These are phyloP conservation scores for Patiria pectinifera DNA, from an alignment of 53 echinoderm and acorn worm genomes.

Conservation along the genomic window DNA sequence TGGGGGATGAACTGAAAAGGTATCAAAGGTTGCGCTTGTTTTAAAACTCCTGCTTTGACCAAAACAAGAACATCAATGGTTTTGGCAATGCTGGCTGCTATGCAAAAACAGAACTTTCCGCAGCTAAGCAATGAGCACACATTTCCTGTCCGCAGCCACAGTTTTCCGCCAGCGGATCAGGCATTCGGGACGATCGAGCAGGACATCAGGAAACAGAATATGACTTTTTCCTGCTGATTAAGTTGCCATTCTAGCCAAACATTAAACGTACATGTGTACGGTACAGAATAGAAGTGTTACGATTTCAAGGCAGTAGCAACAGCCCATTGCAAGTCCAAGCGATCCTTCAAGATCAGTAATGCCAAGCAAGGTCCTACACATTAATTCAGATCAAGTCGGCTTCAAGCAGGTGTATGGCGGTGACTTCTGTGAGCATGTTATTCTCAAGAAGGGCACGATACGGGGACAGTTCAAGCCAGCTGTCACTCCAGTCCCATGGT, in stretches of 20 bases:
- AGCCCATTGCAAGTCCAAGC: conserved; percentile 31
- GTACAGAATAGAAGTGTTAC: conserved; percentile 46
- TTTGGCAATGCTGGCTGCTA: conserved; percentile 18
- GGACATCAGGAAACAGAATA: conserved; percentile 39
- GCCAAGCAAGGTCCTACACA: conserved; percentile 41
- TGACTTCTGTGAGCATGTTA: conserved; percentile 26
- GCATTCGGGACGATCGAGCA: conserved; percentile 70
- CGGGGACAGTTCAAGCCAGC: conserved; percentile 4
- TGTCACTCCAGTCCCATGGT: background rate
- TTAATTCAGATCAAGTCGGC: conserved; percentile 10
- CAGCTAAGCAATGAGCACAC: conserved; percentile 24
- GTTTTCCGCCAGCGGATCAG: conserved; percentile 63
- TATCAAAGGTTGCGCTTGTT: conserved; percentile 47
- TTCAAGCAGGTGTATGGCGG: conserved; percentile 26
- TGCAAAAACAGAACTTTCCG: background rate
- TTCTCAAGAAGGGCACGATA: conserved; percentile 30
- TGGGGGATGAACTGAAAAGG: background rate
- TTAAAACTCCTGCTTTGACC: conserved; percentile 63
- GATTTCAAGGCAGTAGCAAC: conserved; percentile 52
- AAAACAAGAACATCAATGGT: conserved; percentile 72
- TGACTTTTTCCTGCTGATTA: conserved; percentile 66
- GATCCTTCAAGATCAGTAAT: conserved; percentile 47
- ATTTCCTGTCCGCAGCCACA: conserved; percentile 59
- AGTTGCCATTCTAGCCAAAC: conserved; percentile 29
- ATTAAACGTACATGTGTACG: conserved; percentile 47